Evolutionary conservation across 2,888 invertebrate genomes (phyloP), one percentile per base, ranked within the genome.

Genomic region (Monochamus alternatus): DNA sequence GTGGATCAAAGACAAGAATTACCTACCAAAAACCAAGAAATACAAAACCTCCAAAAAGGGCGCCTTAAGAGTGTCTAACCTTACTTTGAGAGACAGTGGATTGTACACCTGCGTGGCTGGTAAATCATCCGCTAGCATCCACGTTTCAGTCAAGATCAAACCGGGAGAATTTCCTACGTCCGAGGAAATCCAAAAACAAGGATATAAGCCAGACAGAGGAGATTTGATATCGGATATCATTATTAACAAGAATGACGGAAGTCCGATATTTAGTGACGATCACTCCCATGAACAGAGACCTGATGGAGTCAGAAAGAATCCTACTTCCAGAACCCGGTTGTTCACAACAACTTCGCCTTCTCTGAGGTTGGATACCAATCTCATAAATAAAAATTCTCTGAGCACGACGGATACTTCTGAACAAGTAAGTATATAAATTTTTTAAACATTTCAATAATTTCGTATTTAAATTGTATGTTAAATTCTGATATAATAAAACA

Each of bases 41-140:
- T 94, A 95, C 84, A 96, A 96, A 88, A 95, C 97, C 70, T 97
- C 97, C 10, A 95, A 95, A 85, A 97, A 97, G 90, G 98, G 97
- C 12, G 96, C 97, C 38, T 91, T 98, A 14, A 93, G 96, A 76
- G 96, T 98, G 76, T 92, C 95, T 75, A 94, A 95, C 63, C 93
- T 97, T 5, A 93, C 94, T 0, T 93, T 95, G 81, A 92, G 94
- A 3, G 97, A 97, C 88, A 94, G 94, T 72, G 97, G 97, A 1
- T 90, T 94, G 4, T 98, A 97, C 87, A 95, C 96, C 0, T 98
- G 98, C 86, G 92, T 95, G 67, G 96, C 96, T 9, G 96, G 96
- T 0, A 91, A 94, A 65, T 95, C 95, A 67, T 92, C 93, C 73
- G 97, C 97, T 0, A 95, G 95, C 86, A 92, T 97, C 73, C 93